Evolutionary conservation across 2,113 vertebrate genomes (phyloP).

Genomic region (Sphyrna mokarran): DNA sequence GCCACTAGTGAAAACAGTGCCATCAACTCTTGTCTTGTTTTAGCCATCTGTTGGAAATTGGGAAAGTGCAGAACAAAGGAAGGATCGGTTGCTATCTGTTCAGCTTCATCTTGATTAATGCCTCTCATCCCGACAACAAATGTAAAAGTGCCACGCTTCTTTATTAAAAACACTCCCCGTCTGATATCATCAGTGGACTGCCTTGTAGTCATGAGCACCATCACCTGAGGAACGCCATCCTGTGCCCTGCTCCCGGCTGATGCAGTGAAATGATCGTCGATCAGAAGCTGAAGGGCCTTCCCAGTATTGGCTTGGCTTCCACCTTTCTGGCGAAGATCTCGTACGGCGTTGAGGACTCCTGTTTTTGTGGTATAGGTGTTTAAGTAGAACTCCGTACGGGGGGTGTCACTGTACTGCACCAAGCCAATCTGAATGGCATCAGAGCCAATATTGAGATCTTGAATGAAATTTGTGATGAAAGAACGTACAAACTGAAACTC

Average conservation of each 20-base stretch:
- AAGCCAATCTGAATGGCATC: conserved; percentile 81
- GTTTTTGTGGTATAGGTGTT: conserved; percentile 73
- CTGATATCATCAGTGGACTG: conserved; percentile 81
- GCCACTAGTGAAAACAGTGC: background rate
- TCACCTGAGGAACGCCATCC: conserved; percentile 79
- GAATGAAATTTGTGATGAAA: conserved; percentile 87
- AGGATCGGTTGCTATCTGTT: conserved; percentile 76
- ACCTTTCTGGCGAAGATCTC: conserved; percentile 66
- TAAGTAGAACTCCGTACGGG: conserved; percentile 76
- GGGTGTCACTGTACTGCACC: conserved; percentile 72
- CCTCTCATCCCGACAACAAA: conserved; percentile 69
- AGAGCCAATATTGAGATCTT: conserved; percentile 74
- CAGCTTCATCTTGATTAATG: conserved; percentile 68
- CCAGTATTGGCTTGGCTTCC: conserved; percentile 79
- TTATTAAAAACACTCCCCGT: conserved; percentile 73
- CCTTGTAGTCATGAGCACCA: conserved; percentile 81
- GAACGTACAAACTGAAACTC: conserved; percentile 79
- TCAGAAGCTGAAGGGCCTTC: conserved; percentile 76
- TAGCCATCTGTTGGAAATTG: conserved; percentile 56
- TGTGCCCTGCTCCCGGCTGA: conserved; percentile 80
- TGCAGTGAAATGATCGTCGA: conserved; percentile 69
- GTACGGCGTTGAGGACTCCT: conserved; percentile 70
- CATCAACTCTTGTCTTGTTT: background rate
- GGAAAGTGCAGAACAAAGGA: conserved; percentile 71
- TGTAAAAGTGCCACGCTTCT: conserved; percentile 72